These are phyloP conservation scores for Drosophila prolongata DNA, from an alignment of 2,888 invertebrate genomes.

Conservation along the genomic window DNA sequence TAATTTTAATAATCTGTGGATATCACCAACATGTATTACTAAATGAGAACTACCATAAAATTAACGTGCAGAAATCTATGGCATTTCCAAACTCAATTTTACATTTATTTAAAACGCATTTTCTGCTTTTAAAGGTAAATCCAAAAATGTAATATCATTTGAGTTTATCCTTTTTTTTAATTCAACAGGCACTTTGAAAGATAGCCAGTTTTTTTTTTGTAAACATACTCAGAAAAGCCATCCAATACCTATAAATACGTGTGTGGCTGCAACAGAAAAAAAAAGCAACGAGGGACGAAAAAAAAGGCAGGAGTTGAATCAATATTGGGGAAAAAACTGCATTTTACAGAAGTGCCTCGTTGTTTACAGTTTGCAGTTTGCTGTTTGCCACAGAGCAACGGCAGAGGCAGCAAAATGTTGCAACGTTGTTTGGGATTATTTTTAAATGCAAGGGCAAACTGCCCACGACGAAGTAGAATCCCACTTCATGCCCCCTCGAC, in stretches of 20 bases:
- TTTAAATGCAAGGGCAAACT: slow-evolving; percentile 77
- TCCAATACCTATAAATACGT: slow-evolving; percentile 28
- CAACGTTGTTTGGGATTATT: slow-evolving; percentile 67
- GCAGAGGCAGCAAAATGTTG: slow-evolving; percentile 52
- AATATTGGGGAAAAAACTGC: slow-evolving; percentile 42
- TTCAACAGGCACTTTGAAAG: neutral
- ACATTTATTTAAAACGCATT: neutral
- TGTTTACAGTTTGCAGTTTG: slow-evolving; percentile 61
- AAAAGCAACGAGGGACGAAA: slow-evolving; percentile 9
- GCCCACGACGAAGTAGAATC: slow-evolving; percentile 61
- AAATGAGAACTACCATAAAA: too few species aligned
- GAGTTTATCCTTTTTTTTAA: neutral
- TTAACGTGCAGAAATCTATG: too few species aligned
- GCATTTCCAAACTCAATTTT: too few species aligned
- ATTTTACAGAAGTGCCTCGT: slow-evolving; percentile 58
- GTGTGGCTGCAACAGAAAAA: slow-evolving; percentile 18
- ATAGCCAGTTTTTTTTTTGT: neutral
- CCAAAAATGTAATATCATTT: neutral
- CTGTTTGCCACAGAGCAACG: slow-evolving; percentile 25
- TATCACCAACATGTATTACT: too few species aligned
- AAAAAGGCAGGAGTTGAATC: slow-evolving; percentile 46
- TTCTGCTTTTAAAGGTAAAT: neutral
- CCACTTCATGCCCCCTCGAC: neutral
- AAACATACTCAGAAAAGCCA: slow-evolving; percentile 27
- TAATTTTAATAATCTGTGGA: too few species aligned